phyloP scores from a whole-genome alignment of 2,888 invertebrate species.

The Siphlonurus alternatus region DNA sequence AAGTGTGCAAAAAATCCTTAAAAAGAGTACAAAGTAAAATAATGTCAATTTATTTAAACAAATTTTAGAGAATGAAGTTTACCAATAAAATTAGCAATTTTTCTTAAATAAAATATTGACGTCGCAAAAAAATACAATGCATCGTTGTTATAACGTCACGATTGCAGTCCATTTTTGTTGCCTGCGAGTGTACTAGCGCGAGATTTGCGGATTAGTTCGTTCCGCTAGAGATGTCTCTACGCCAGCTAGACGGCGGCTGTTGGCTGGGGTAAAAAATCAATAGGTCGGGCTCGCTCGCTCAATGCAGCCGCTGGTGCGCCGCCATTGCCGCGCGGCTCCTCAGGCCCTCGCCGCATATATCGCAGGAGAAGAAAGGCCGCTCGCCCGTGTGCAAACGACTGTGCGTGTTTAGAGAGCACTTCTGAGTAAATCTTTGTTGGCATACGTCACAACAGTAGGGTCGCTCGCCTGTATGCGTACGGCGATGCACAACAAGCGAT shows the following conservation, averaged over 20 bases:
- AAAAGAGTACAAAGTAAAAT: no score
- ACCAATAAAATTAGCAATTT: no score
- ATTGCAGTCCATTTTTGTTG: no score
- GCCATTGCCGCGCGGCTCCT: not conserved
- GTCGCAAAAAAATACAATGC: no score
- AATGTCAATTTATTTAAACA: no score
- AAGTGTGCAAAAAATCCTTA: no score
- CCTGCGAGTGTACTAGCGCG: no score
- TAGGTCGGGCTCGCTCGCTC: not conserved
- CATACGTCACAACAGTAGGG: conserved; percentile 29
- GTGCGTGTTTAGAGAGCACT: conserved; percentile 1
- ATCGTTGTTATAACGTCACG: no score
- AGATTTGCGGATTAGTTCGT: no score
- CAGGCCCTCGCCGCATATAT: not conserved
- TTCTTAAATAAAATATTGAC: no score
- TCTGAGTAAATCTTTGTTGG: not conserved
- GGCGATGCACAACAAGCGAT: conserved; percentile 36
- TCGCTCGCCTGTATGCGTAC: conserved; percentile 39
- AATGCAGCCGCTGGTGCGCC: not conserved
- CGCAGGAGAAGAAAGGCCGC: not conserved
- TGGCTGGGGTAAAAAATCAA: not conserved
- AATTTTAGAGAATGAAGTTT: no score
- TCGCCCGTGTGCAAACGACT: conserved; percentile 18
- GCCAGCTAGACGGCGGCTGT: not conserved
- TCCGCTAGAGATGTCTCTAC: not conserved